Percentiles rank a stretch among this genome's conserved stretches.
phyloP scores from a whole-genome alignment of 2,113 vertebrate genomes.

The Lepus timidus region DNA sequence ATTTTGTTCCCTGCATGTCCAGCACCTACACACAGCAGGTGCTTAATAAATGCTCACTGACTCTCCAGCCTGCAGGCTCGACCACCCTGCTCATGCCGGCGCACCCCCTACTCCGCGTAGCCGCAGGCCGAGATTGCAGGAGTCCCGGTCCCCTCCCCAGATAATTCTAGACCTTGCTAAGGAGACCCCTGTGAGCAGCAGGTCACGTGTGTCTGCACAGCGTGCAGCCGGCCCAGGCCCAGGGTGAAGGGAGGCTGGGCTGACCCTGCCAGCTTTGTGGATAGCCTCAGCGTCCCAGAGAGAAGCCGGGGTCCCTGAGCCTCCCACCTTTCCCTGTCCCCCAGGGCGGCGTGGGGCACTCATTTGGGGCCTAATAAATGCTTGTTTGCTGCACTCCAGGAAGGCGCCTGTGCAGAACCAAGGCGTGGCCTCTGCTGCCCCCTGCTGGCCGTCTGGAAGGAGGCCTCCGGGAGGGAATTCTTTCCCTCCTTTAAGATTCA shows the following conservation, averaged over 20 bases:
- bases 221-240: no score
- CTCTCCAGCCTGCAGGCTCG: background rate
- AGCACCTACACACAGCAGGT: no score
- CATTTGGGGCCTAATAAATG: accelerated
- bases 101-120: no score
- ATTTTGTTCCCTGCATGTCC: background rate
- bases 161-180: no score
- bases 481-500: background rate
- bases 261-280: background rate
- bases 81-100: no score
- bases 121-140: no score
- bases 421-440: conserved; percentile 45
- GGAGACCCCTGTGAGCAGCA: no score
- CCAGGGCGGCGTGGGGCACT: accelerated
- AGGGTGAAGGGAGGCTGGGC: no score
- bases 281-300: background rate
- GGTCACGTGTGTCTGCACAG: no score
- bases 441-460: background rate
- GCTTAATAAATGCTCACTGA: background rate
- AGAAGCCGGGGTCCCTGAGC: background rate
- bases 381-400: background rate
- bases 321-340: background rate
- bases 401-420: accelerated
- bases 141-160: no score
- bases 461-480: background rate